Percentiles rank a stretch among this genome's conserved stretches.
phyloP scores from a whole-genome alignment of 2,888 invertebrate species.

The Choristoneura rosaceana region DNA sequence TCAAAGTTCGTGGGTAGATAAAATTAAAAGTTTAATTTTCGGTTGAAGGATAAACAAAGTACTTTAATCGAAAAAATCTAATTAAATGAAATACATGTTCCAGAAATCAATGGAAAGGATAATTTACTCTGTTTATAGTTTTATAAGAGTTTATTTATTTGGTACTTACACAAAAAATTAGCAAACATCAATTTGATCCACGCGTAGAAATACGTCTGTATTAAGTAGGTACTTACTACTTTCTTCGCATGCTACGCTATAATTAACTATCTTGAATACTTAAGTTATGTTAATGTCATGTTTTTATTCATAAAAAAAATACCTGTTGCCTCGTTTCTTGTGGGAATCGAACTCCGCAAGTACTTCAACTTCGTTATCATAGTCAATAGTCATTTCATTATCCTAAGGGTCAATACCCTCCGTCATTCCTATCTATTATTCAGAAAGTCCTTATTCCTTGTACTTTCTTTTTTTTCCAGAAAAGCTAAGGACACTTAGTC shows the following conservation, averaged over 20 bases:
- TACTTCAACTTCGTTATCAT: not conserved
- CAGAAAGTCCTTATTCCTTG: not conserved
- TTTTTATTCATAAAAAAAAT: not conserved
- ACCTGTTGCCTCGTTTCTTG: not conserved
- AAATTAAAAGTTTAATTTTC: not conserved
- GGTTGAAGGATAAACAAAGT: not conserved
- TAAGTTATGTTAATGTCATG: not conserved
- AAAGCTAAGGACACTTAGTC: not conserved
- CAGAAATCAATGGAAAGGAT: too few relatives aligned
- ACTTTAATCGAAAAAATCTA: not conserved
- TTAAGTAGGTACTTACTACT: too few relatives aligned
- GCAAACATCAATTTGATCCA: too few relatives aligned
- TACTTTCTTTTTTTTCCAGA: not conserved
- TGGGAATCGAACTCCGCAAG: not conserved
- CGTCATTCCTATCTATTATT: too few relatives aligned
- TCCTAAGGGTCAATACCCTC: not conserved
- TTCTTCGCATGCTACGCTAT: not conserved
- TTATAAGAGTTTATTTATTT: too few relatives aligned
- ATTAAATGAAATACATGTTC: not conserved
- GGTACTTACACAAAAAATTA: too few relatives aligned
- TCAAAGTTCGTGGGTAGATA: constrained; percentile 1
- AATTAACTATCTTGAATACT: not conserved
- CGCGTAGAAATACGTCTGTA: too few relatives aligned
- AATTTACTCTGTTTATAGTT: not conserved
- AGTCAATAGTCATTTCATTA: too few relatives aligned